Conservation (phyloP, 2,888 invertebrate species). For the Watsonalla cultraria region DNA sequence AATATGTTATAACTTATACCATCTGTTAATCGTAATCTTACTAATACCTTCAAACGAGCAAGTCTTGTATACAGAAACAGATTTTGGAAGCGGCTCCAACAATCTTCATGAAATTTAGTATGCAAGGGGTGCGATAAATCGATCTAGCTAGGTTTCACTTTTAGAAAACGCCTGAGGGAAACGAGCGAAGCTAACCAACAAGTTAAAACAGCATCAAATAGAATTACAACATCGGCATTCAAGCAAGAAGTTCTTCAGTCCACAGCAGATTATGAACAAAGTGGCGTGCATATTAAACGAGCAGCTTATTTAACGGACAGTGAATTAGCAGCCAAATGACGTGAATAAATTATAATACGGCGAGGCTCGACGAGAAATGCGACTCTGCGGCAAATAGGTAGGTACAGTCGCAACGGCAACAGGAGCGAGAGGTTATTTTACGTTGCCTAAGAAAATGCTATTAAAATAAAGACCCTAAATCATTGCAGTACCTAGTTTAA, state of each 20-base stretch:
- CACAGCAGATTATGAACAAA: slow-evolving; percentile 11
- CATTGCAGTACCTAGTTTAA: no score
- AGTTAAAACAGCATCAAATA: not conserved
- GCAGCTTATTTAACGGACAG: slow-evolving; percentile 49
- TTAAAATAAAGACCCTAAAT: no score
- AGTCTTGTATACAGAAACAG: no score
- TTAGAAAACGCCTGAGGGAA: no score
- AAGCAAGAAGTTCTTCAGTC: slow-evolving; percentile 1
- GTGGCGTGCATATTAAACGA: slow-evolving; percentile 43
- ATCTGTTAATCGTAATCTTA: no score
- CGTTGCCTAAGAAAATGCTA: no score
- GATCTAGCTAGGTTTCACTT: no score
- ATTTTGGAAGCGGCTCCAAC: no score
- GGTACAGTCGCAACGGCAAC: slow-evolving; percentile 27
- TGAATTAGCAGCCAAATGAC: slow-evolving; percentile 59
- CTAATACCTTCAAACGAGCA: no score
- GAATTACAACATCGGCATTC: not conserved
- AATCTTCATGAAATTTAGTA: no score
- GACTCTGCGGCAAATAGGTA: not conserved
- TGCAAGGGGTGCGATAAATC: no score
- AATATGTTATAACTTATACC: no score
- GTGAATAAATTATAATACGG: slow-evolving; percentile 65
- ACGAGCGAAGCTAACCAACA: not conserved
- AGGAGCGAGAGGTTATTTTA: slow-evolving; percentile 13
- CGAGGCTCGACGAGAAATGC: slow-evolving; percentile 57